Conservation (phyloP, 1,140 invertebrate genomes). For the Thrips palmi region DNA sequence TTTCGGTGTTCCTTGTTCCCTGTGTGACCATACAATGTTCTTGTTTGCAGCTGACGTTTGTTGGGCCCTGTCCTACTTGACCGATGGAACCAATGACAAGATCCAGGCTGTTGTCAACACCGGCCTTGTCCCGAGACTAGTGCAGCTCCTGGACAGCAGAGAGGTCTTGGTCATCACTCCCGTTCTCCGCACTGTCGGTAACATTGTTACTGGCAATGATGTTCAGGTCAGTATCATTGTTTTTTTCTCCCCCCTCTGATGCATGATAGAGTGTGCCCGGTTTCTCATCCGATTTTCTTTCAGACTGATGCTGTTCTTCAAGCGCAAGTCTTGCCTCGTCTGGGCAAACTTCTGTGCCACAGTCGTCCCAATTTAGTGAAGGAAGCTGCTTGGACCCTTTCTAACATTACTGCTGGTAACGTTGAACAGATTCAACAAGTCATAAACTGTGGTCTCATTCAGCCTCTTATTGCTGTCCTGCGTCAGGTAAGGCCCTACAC, state of each 20-base stretch:
- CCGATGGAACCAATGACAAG: slow-evolving; percentile 83
- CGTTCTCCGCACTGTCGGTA: slow-evolving; percentile 71
- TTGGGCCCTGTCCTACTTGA: slow-evolving; percentile 93
- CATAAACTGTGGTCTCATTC: slow-evolving; percentile 47
- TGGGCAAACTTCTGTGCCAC: slow-evolving; percentile 55
- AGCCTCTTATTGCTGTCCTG: slow-evolving; percentile 48
- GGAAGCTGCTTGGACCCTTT: slow-evolving; percentile 69
- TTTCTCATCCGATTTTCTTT: slow-evolving; percentile 6
- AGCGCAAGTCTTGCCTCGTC: slow-evolving; percentile 51
- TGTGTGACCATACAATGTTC: neutral
- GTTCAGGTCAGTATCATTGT: slow-evolving; percentile 29
- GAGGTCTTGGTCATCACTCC: slow-evolving; percentile 71
- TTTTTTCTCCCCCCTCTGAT: neutral
- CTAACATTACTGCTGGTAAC: slow-evolving; percentile 67
- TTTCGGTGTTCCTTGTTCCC: neutral
- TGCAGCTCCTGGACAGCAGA: slow-evolving; percentile 48
- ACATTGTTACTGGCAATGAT: slow-evolving; percentile 73
- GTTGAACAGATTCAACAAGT: slow-evolving; percentile 52
- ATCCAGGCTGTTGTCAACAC: slow-evolving; percentile 66
- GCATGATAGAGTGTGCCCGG: neutral
- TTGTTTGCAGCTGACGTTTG: slow-evolving; percentile 62
- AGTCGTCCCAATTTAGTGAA: slow-evolving; percentile 59
- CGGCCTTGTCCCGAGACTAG: slow-evolving; percentile 53
- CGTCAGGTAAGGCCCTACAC: slow-evolving; percentile 27
- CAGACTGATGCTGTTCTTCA: slow-evolving; percentile 84